Evolutionary conservation across 2,888 invertebrate species (phyloP).

Genomic region (Frankliniella intonsa): DNA sequence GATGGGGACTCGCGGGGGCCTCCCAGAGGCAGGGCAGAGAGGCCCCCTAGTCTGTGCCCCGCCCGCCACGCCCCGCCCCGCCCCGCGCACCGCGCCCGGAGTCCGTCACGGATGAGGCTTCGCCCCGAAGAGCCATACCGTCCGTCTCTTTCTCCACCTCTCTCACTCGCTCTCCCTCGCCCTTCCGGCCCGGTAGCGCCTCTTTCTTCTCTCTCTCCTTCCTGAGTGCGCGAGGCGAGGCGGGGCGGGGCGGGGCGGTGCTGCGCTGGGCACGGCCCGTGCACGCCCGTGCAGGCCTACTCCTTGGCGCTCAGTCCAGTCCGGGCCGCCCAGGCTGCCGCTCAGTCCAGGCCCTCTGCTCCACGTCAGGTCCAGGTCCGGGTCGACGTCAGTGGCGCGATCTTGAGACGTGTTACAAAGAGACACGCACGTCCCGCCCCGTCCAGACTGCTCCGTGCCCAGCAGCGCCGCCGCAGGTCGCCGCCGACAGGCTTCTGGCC

Average conservation of each 20-base stretch:
- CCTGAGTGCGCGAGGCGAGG: neutral
- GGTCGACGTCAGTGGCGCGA: too few relatives aligned
- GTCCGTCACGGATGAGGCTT: conserved; percentile 16
- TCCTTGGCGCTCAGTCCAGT: neutral
- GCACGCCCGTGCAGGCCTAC: neutral
- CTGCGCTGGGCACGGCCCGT: neutral
- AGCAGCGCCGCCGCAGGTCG: neutral
- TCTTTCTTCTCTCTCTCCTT: conserved; percentile 2
- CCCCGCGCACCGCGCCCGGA: conserved; percentile 32
- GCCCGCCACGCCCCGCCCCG: conserved; percentile 30
- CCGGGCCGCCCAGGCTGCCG: neutral
- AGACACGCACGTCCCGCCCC: too few relatives aligned
- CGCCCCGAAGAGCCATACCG: neutral
- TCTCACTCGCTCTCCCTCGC: neutral
- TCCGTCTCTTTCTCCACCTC: neutral
- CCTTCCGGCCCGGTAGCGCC: neutral
- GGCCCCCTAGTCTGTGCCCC: conserved; percentile 28
- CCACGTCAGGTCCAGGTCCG: neutral
- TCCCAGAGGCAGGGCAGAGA: neutral
- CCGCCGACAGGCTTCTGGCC: neutral
- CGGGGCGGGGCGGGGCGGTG: too few relatives aligned
- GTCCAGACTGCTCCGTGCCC: neutral
- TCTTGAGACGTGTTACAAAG: neutral
- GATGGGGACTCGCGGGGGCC: too few relatives aligned
- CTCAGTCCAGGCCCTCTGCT: neutral